Evolutionary conservation across 1,140 invertebrate genomes (phyloP).

Genomic region (Dysdera silvatica): DNA sequence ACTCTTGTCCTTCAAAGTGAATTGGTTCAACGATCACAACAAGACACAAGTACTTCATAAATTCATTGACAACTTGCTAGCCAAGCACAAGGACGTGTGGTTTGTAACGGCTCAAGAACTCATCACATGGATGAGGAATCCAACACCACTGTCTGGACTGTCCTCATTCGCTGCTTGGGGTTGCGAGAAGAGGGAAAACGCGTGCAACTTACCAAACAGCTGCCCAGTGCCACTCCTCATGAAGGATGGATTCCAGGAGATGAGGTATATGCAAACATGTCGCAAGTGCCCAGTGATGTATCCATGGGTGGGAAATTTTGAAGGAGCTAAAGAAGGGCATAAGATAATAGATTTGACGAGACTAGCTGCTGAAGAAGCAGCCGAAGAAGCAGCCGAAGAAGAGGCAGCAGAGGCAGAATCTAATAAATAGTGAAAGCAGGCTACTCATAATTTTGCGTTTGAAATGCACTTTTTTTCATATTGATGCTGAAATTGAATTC

Average conservation of each 20-base stretch:
- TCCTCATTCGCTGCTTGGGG: slow-evolving; percentile 87
- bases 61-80: slow-evolving; percentile 71
- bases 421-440: no score
- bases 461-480: no score
- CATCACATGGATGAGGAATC: slow-evolving; percentile 82
- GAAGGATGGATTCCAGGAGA: slow-evolving; percentile 7
- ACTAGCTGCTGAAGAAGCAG: neutral
- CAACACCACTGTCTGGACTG: slow-evolving; percentile 71
- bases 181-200: slow-evolving; percentile 69
- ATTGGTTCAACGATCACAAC: slow-evolving; percentile 87
- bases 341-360: slow-evolving; percentile 15
- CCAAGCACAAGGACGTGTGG: slow-evolving; percentile 74
- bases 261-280: slow-evolving; percentile 82
- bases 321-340: slow-evolving; percentile 9
- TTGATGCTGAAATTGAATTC: no score
- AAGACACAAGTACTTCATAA: slow-evolving; percentile 73
- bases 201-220: slow-evolving; percentile 74
- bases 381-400: no score
- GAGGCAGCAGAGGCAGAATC: no score
- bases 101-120: slow-evolving; percentile 85
- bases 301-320: slow-evolving; percentile 77
- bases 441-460: no score
- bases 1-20: slow-evolving; percentile 90
- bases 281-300: slow-evolving; percentile 87
- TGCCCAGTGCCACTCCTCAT: slow-evolving; percentile 64